Conservation (phyloP, 2,113 vertebrate genomes). For the Gymnobelideus leadbeateri region DNA sequence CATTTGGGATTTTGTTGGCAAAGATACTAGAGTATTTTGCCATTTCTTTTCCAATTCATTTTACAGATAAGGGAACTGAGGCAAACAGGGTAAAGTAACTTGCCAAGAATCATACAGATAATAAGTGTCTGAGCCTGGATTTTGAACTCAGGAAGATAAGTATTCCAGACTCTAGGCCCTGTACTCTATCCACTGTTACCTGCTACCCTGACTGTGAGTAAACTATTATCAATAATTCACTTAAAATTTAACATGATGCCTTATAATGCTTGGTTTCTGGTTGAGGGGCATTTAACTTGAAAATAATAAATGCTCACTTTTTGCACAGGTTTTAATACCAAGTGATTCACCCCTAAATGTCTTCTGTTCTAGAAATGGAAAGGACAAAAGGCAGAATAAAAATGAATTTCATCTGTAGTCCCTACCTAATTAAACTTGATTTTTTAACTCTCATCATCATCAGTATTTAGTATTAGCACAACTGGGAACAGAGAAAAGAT, state of each 20-base stretch:
- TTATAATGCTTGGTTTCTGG: neutral
- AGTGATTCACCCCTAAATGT: neutral
- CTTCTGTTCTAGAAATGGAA: neutral
- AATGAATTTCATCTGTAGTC: slow-evolving; percentile 5
- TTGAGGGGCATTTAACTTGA: slow-evolving; percentile 23
- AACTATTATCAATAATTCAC: neutral
- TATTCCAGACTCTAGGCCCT: neutral
- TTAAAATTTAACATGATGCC: neutral
- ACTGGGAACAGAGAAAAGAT: slow-evolving; percentile 17
- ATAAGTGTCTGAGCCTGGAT: neutral
- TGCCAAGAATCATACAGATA: neutral
- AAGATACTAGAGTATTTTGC: neutral
- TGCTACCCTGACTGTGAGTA: neutral
- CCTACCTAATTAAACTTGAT: slow-evolving; percentile 5
- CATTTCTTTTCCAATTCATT: neutral
- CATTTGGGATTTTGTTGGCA: neutral
- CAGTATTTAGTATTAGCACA: neutral
- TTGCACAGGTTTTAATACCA: neutral
- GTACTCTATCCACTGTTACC: neutral
- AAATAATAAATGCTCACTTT: neutral
- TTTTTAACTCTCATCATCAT: neutral
- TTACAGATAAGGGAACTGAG: neutral
- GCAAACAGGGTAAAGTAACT: neutral
- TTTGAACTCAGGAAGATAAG: neutral
- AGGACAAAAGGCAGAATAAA: neutral